Evolutionary conservation across 2,888 invertebrate species (phyloP), one percentile per base, ranked within the genome.

Genomic region (Stictocephala bisonia): DNA sequence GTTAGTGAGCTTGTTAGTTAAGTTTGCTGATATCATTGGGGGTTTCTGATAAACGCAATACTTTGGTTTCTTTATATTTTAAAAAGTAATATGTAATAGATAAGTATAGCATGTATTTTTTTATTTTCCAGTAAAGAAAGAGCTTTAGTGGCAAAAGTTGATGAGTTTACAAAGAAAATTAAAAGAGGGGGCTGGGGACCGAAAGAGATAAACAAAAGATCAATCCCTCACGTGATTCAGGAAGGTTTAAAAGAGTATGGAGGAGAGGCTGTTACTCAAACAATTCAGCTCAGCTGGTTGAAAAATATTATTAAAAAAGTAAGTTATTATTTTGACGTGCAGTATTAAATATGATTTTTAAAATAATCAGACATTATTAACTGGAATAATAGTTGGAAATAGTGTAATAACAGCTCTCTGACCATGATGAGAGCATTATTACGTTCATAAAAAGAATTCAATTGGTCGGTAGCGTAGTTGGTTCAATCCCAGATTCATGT

Each of bases 131-230:
- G 70, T 26, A 71, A 71, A 26, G 70, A 71, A 53, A 41, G 58
- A 20, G 70, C 70, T 11, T 58, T 71, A 48, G 58, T 58, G 13
- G 56, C 58, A 9, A 71, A 71, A 27, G 44, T 71, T 13, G 44
- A 71, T 58, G 70, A 71, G 29, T 71, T 58, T 27, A 58, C 58
- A 1, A 71, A 71, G 18, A 56, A 53, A 27, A 15, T 71, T 22
- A 58, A 71, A 6, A 71, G 44, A n/a, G 58, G 44, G 22, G 70
- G 70, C 26, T 71, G 58, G 58, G 58, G 53, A 7, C 18, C 53
- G 26, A 69, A 69, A 40, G 13, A 56, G 22, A 1, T 13, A 13
- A 27, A 27, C 20, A 71, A 71, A 20, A 15, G 9, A 2, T 44
- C 44, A n/a, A 58, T 56, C 6, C 22, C 58, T 3, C 0, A 15